Percentiles rank a stretch among this genome's conserved stretches.
Evolutionary conservation across 2,113 vertebrate species (phyloP).

Genomic region (Noctilio leporinus): DNA sequence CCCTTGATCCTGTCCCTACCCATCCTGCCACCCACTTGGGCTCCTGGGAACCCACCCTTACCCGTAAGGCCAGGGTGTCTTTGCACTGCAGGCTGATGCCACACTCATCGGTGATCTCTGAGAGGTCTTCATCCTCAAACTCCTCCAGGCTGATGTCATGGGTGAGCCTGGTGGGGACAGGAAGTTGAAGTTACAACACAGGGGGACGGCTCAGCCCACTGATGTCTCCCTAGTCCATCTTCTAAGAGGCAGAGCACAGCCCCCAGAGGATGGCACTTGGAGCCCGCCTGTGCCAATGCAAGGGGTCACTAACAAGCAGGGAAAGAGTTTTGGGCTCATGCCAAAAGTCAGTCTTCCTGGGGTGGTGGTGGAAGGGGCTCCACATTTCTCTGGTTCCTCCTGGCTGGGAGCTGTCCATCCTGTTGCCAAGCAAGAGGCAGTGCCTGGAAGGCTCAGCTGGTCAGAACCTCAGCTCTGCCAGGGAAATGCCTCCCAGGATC

Average conservation of each 20-base stretch:
- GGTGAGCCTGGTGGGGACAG: conserved; percentile 86
- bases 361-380: not conserved
- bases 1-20: not conserved
- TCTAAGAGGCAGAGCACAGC: not conserved
- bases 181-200: conserved; percentile 43
- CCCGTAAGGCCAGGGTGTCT: conserved; percentile 86
- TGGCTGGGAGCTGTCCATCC: not conserved
- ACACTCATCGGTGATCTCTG: conserved; percentile 94
- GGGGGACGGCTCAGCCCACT: not conserved
- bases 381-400: not conserved
- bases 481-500: conserved; percentile 26
- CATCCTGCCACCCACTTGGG: not conserved
- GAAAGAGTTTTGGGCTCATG: not conserved
- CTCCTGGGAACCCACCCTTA: conserved; percentile 59
- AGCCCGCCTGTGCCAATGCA: not conserved
- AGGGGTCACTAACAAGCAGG: not conserved
- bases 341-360: not conserved
- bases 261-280: not conserved
- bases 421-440: conserved; percentile 24
- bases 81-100: conserved; percentile 94
- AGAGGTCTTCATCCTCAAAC: conserved; percentile 98
- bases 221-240: not conserved
- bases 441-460: conserved; percentile 42
- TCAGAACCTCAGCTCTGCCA: not conserved
- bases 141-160: conserved; percentile 98